These are phyloP conservation scores for Acanthaster planci DNA, from an alignment of 35 echinoderm and acorn worm species.

Conservation along the genomic window DNA sequence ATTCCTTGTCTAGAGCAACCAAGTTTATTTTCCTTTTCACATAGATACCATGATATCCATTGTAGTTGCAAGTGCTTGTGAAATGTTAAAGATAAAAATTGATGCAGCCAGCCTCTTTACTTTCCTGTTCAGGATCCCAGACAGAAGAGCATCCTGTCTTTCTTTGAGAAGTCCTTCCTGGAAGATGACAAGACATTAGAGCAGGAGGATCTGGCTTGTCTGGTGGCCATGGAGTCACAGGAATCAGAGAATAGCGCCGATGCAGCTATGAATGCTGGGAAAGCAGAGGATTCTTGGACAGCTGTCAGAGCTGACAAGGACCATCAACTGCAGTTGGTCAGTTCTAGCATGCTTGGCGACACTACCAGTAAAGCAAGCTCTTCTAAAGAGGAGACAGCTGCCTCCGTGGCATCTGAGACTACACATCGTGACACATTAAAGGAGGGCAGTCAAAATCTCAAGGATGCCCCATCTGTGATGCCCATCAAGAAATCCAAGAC, in stretches of 20 bases:
- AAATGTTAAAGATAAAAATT: no score
- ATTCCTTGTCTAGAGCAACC: no score
- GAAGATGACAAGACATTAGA: slow-evolving; percentile 38
- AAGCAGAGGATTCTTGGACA: not conserved
- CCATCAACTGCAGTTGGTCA: no score
- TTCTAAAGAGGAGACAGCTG: not conserved
- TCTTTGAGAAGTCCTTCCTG: slow-evolving; percentile 67
- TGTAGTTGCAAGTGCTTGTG: no score
- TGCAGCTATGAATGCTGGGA: not conserved
- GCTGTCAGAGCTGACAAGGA: no score
- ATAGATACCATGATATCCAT: no score
- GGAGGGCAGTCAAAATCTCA: not conserved
- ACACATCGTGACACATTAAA: not conserved
- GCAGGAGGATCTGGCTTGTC: slow-evolving; percentile 36
- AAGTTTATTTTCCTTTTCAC: no score
- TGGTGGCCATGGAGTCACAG: slow-evolving; percentile 42
- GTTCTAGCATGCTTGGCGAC: no score
- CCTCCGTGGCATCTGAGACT: not conserved
- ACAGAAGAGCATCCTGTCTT: slow-evolving; percentile 58
- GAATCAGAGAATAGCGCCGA: not conserved
- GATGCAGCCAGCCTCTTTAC: no score
- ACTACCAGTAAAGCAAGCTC: no score
- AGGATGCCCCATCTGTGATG: not conserved
- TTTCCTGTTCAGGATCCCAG: slow-evolving; percentile 44
- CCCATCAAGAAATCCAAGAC: slow-evolving; percentile 1